These are phyloP conservation scores for Drosophila bifasciata DNA, from an alignment of 1,140 invertebrate genomes.

Conservation along the genomic window DNA sequence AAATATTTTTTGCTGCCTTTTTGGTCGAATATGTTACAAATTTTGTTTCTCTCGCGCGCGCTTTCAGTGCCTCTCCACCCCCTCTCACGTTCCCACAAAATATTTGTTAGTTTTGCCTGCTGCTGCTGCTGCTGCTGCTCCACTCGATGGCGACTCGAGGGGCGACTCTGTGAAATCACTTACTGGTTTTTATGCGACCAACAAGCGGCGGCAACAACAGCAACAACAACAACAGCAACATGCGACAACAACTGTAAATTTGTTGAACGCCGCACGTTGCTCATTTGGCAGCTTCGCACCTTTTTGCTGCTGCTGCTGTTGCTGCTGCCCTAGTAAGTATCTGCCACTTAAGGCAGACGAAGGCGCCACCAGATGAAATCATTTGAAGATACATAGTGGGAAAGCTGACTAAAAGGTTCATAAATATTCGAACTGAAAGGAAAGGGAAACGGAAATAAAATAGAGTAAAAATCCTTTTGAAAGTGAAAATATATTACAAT, in stretches of 20 bases:
- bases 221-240: slow-evolving; percentile 9
- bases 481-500: too few species aligned
- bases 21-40: slow-evolving; percentile 77
- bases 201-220: slow-evolving; percentile 10
- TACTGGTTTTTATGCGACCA: slow-evolving; percentile 75
- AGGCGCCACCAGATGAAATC: slow-evolving; percentile 27
- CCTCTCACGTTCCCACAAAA: slow-evolving; percentile 11
- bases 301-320: slow-evolving; percentile 35
- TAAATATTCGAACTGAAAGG: too few species aligned
- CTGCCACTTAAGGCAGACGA: slow-evolving; percentile 41
- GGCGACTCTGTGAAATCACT: slow-evolving; percentile 74
- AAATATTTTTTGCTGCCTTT: slow-evolving; percentile 68
- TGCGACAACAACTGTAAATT: slow-evolving; percentile 64
- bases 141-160: slow-evolving; percentile 21
- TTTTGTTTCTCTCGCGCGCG: slow-evolving; percentile 49
- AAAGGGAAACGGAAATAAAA: too few species aligned
- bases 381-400: too few species aligned
- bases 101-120: slow-evolving; percentile 69
- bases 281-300: slow-evolving; percentile 76
- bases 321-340: slow-evolving; percentile 41
- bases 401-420: too few species aligned
- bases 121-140: too few species aligned
- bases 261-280: slow-evolving; percentile 70
- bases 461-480: too few species aligned
- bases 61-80: too few species aligned